These are phyloP conservation scores for Zelostemma sp. DNA, from an alignment of 1,140 invertebrate species.

Conservation along the genomic window DNA sequence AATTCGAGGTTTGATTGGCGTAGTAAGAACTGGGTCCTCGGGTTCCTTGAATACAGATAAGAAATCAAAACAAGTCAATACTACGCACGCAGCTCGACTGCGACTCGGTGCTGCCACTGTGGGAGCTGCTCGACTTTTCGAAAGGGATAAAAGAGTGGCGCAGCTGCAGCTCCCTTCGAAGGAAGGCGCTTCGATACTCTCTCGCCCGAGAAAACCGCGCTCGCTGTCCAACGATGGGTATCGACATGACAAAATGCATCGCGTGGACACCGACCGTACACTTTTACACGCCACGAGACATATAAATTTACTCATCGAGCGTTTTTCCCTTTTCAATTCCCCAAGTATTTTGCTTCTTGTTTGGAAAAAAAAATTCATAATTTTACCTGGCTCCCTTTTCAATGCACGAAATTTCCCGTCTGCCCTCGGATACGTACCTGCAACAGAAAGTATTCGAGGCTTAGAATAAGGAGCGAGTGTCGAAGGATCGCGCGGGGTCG, in stretches of 20 bases:
- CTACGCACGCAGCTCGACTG: conserved; percentile 11
- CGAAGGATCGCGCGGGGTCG: background rate
- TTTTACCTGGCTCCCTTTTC: background rate
- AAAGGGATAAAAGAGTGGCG: conserved; percentile 7
- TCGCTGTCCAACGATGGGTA: conserved; percentile 32
- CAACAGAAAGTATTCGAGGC: conserved; percentile 12
- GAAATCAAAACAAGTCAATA: conserved; percentile 39
- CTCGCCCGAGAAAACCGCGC: conserved; percentile 33
- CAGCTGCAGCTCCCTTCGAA: conserved; percentile 32
- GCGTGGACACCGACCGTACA: conserved; percentile 24
- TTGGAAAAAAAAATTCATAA: background rate
- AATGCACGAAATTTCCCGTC: background rate
- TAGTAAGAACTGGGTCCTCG: conserved; percentile 3
- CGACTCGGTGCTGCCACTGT: too few relatives aligned
- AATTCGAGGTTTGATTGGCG: conserved; percentile 30
- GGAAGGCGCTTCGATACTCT: too few relatives aligned
- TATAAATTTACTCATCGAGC: background rate
- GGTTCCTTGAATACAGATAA: conserved; percentile 24
- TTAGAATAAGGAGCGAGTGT: too few relatives aligned
- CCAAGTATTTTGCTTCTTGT: background rate
- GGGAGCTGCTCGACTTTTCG: conserved; percentile 1
- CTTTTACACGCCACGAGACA: conserved; percentile 7
- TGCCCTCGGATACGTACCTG: conserved; percentile 3
- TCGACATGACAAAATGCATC: conserved; percentile 45
- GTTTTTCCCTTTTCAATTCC: background rate